These are phyloP conservation scores for Equus quagga DNA, from an alignment of 2,113 vertebrate genomes.

Conservation along the genomic window DNA sequence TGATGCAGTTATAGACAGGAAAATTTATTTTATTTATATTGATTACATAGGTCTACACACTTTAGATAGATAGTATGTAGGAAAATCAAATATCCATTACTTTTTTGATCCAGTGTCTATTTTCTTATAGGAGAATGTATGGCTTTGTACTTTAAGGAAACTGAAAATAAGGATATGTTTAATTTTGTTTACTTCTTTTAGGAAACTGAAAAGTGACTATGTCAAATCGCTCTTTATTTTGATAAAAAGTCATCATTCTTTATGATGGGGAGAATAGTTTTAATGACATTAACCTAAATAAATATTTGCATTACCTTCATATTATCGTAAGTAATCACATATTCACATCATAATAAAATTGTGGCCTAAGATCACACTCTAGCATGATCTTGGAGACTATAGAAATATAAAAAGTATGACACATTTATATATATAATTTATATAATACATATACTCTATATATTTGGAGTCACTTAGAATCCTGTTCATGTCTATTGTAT, in stretches of 20 bases:
- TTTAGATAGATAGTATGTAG: not conserved
- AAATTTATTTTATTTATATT: constrained; percentile 1
- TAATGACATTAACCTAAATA: not conserved
- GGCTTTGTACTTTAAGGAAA: not conserved
- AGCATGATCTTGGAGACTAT: not conserved
- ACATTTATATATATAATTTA: not conserved
- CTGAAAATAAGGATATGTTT: not conserved
- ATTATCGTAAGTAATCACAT: not conserved
- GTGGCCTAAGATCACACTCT: not conserved
- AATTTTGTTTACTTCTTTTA: not conserved
- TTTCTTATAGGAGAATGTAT: not conserved
- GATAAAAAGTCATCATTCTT: not conserved
- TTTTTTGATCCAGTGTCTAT: not conserved
- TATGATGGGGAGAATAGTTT: not conserved
- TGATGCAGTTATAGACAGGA: not conserved
- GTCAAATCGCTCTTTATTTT: not conserved
- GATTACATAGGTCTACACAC: not conserved
- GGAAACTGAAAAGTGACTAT: not conserved
- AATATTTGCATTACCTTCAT: not conserved
- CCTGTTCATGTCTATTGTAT: not conserved
- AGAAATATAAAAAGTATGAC: not conserved
- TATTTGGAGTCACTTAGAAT: constrained; percentile 21
- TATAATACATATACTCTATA: not conserved
- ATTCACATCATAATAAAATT: not conserved
- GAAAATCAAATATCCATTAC: not conserved